A percentile compares a stretch with the other conserved stretches of the same genome.
Evolutionary conservation across 2,113 vertebrate species (phyloP).

Genomic region (Melanocharis versteri): DNA sequence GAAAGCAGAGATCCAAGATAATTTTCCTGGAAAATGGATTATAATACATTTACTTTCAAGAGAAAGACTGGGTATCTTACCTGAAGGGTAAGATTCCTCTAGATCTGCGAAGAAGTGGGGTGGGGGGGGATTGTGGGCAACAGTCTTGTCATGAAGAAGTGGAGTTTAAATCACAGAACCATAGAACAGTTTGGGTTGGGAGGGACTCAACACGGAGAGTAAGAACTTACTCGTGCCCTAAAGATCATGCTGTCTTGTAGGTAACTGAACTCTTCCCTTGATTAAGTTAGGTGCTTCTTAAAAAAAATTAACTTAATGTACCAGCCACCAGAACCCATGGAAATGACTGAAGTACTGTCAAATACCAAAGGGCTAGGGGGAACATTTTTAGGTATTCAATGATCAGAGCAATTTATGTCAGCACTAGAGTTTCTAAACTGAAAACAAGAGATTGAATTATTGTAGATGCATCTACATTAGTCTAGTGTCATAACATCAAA

Average conservation of each 20-base stretch:
- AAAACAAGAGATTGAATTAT: not conserved
- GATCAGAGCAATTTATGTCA: not conserved
- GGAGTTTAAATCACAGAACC: not conserved
- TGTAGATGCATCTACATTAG: not conserved
- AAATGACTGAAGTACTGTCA: not conserved
- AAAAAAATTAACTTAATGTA: not conserved
- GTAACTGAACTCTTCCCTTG: not conserved
- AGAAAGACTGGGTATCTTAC: not conserved
- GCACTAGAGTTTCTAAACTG: not conserved
- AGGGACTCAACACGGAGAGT: not conserved
- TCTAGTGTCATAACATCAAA: not conserved
- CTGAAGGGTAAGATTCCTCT: not conserved
- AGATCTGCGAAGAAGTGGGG: not conserved
- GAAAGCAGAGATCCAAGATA: not conserved
- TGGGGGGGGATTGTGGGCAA: accelerated
- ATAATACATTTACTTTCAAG: not conserved
- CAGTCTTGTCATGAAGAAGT: not conserved
- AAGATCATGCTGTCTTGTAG: not conserved
- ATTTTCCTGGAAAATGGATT: not conserved
- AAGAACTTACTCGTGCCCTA: not conserved
- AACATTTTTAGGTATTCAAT: not conserved
- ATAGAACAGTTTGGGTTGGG: not conserved
- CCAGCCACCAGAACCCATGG: not conserved
- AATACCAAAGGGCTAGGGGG: not conserved
- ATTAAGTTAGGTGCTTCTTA: not conserved